phyloP scores from a whole-genome alignment of 1,140 invertebrate genomes.

The Triops longicaudatus region DNA sequence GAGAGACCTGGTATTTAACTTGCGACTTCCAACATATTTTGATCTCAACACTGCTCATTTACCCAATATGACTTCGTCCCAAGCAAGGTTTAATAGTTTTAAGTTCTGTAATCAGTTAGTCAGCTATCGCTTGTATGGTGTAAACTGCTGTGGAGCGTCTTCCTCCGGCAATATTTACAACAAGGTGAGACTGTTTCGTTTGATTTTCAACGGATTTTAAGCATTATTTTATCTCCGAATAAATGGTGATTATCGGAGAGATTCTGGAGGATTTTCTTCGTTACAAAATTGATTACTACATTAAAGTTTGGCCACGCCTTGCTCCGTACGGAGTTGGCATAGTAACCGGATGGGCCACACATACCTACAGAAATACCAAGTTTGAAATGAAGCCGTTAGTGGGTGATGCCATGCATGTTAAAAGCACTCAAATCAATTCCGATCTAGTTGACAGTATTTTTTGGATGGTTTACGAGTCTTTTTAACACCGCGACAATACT shows the following conservation, averaged over 20 bases:
- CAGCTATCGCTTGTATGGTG: background rate
- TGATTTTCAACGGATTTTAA: no score
- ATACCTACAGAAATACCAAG: background rate
- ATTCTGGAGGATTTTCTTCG: background rate
- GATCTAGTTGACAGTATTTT: conserved; percentile 17
- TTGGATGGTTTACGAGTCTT: conserved; percentile 49
- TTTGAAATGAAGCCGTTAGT: background rate
- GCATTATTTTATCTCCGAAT: no score
- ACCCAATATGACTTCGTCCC: background rate
- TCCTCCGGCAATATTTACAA: background rate
- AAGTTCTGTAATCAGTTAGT: no score
- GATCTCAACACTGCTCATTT: conserved; percentile 7
- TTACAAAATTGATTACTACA: background rate
- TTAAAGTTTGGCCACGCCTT: background rate
- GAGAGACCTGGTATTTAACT: conserved; percentile 21
- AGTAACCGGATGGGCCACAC: background rate
- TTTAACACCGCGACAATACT: conserved; percentile 47
- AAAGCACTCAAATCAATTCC: no score
- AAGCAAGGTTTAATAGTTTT: background rate
- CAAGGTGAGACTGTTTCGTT: background rate
- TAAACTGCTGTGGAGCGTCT: background rate
- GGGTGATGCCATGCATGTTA: background rate
- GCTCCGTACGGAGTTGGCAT: conserved; percentile 16
- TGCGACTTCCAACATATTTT: conserved; percentile 16
- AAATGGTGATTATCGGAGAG: no score